Conservation (phyloP, 2,888 invertebrate genomes). For the Cyclophora albipunctata region DNA sequence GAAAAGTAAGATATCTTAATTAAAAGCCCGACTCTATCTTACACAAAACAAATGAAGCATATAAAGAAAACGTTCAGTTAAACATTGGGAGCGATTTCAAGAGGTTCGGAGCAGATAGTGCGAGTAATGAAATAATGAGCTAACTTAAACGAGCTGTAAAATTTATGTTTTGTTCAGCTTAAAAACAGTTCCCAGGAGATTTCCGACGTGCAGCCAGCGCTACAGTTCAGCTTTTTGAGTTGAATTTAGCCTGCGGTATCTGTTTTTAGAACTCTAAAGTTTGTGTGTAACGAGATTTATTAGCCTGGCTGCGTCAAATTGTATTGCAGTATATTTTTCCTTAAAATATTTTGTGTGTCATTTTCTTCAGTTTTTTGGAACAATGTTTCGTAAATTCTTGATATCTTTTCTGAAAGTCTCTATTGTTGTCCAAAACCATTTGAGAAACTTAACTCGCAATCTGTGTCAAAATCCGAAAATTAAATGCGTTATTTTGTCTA, state of each 20-base stretch:
- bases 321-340: constrained; percentile 2
- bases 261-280: constrained; percentile 44
- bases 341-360: no score
- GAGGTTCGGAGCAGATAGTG: constrained; percentile 43
- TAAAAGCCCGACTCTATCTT: no score
- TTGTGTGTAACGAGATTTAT: constrained; percentile 21
- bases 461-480: no score
- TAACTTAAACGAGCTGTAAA: constrained; percentile 68
- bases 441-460: no score
- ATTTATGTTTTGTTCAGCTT: constrained; percentile 69
- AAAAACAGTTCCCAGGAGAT: constrained; percentile 65
- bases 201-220: constrained; percentile 57
- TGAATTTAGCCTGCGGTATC: constrained; percentile 50
- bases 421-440: no score
- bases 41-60: no score
- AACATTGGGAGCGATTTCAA: constrained; percentile 10
- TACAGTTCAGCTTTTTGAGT: constrained; percentile 50
- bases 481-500: no score
- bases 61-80: no score
- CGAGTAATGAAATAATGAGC: constrained; percentile 68
- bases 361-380: no score
- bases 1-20: no score
- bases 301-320: neutral
- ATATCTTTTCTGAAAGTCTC: no score
- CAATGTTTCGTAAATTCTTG: no score